Conservation (phyloP, 2,113 vertebrate species). For the Poecile atricapillus region DNA sequence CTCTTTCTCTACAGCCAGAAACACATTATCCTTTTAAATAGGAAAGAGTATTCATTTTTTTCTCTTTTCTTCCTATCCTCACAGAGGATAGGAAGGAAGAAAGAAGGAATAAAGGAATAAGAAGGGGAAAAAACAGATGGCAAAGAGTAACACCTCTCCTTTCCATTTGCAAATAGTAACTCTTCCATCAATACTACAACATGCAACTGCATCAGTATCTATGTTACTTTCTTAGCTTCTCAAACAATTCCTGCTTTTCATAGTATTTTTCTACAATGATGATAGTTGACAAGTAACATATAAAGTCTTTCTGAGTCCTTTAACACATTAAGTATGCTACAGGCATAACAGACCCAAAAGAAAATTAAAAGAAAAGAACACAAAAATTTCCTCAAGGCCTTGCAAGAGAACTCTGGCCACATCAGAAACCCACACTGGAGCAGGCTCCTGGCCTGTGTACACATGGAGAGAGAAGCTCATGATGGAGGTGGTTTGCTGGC, state of each 20-base stretch:
- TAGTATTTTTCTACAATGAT: background rate
- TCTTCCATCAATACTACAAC: background rate
- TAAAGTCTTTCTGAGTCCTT: background rate
- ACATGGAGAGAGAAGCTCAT: background rate
- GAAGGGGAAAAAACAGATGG: background rate
- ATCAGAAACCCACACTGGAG: accelerated
- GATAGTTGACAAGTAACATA: background rate
- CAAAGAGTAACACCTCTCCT: background rate
- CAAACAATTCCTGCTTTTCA: background rate
- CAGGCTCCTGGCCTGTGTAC: background rate
- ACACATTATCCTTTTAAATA: background rate
- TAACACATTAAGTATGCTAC: background rate
- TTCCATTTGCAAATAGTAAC: background rate
- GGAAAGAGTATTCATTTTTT: background rate
- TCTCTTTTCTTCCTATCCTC: background rate
- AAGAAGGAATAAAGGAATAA: too few relatives aligned
- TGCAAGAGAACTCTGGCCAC: background rate
- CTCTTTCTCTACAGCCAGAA: background rate
- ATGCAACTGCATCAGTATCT: background rate
- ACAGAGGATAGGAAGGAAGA: too few relatives aligned
- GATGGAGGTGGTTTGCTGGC: background rate
- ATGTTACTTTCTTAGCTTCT: background rate
- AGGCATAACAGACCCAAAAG: background rate
- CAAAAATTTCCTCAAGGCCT: background rate
- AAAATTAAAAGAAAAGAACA: background rate